Percentiles rank a stretch among this genome's conserved stretches.
Conservation (phyloP, 2,113 vertebrate genomes). For the Thunnus maccoyii region DNA sequence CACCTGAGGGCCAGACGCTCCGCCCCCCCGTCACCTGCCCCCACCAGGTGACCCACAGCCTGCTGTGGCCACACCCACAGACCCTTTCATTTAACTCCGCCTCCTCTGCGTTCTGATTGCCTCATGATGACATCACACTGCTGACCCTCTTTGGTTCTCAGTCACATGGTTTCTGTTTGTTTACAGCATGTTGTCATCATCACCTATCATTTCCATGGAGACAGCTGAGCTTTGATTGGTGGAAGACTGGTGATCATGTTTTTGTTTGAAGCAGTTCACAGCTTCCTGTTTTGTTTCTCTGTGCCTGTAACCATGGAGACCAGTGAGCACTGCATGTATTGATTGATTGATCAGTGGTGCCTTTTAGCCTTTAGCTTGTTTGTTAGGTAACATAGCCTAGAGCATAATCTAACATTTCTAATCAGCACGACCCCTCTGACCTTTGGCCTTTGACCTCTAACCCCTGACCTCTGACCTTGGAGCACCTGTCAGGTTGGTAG, state of each 20-base stretch:
- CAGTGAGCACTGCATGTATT: too few relatives aligned
- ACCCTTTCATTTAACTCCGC: background rate
- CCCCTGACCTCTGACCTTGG: background rate
- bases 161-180: constrained; percentile 4
- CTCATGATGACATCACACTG: background rate
- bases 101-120: background rate
- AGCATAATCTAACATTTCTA: too few relatives aligned
- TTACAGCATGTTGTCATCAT: too few relatives aligned
- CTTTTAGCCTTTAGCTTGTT: too few relatives aligned
- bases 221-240: too few relatives aligned
- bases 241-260: background rate
- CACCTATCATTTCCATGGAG: too few relatives aligned
- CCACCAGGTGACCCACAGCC: constrained; percentile 90
- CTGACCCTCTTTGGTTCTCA: background rate
- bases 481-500: background rate
- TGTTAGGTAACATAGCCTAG: too few relatives aligned
- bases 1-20: constrained; percentile 96
- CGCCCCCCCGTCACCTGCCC: constrained; percentile 96
- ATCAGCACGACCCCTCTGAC: background rate
- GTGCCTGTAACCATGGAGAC: too few relatives aligned
- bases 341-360: too few relatives aligned
- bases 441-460: background rate
- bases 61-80: too few relatives aligned
- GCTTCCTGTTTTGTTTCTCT: too few relatives aligned
- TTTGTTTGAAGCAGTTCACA: too few relatives aligned